Evolutionary conservation across 1,140 invertebrate species (phyloP).

Genomic region (Littorina saxatilis): DNA sequence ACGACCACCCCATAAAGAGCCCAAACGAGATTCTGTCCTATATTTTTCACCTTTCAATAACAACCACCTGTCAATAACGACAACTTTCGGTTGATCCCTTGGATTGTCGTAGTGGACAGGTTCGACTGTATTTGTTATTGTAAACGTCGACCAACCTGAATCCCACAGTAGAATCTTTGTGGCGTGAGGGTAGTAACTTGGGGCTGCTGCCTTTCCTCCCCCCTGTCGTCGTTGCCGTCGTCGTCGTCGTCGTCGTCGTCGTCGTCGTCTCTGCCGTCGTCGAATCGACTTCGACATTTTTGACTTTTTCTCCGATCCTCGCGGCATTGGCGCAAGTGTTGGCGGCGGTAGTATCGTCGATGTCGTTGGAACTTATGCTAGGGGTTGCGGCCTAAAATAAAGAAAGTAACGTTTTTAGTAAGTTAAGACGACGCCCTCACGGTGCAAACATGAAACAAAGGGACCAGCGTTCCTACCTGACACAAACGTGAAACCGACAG

Average conservation of each 20-base stretch:
- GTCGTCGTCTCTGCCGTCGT: not conserved
- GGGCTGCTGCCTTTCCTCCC: not conserved
- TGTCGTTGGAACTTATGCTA: slow-evolving; percentile 5
- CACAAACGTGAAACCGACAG: not conserved
- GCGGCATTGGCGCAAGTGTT: not conserved
- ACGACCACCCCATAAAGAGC: too few relatives aligned
- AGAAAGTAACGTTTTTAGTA: not conserved
- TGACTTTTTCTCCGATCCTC: not conserved
- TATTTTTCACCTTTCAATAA: too few relatives aligned
- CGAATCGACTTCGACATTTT: not conserved
- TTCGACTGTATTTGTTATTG: too few relatives aligned
- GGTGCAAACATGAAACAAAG: too few relatives aligned
- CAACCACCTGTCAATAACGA: too few relatives aligned
- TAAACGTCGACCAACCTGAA: not conserved
- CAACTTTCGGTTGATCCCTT: too few relatives aligned
- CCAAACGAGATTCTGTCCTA: too few relatives aligned
- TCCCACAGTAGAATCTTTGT: slow-evolving; percentile 9
- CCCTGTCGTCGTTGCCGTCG: not conserved
- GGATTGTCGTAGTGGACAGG: too few relatives aligned
- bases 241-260: not conserved
- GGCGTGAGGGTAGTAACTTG: not conserved
- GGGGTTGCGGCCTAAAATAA: not conserved
- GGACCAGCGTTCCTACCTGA: too few relatives aligned
- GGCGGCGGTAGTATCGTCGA: not conserved
- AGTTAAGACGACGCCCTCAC: too few relatives aligned